A percentile compares a stretch with the other conserved stretches of the same genome.
These are phyloP conservation scores for Zaprionus nigranus DNA, from an alignment of 1,140 invertebrate genomes.

Conservation along the genomic window DNA sequence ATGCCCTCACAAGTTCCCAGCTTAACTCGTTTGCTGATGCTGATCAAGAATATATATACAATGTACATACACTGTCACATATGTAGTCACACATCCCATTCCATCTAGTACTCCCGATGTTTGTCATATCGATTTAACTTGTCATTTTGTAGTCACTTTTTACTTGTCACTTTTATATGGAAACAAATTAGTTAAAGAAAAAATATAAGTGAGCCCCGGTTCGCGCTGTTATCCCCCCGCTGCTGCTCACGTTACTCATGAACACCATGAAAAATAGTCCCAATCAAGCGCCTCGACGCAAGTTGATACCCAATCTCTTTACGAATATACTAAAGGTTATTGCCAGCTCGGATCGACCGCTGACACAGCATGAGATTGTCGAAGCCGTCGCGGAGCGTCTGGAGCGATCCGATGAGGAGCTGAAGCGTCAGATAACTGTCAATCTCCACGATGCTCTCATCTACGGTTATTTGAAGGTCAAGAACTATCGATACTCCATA, in stretches of 20 bases:
- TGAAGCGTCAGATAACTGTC: constrained; percentile 66
- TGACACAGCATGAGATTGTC: constrained; percentile 66
- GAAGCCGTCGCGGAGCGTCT: constrained; percentile 55
- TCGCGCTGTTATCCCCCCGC: not conserved
- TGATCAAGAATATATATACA: no score
- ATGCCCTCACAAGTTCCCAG: no score
- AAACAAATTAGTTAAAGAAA: not conserved
- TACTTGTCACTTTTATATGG: not conserved
- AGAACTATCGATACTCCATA: constrained; percentile 60
- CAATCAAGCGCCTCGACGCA: constrained; percentile 60
- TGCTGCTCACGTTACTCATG: constrained; percentile 18
- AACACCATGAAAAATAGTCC: constrained; percentile 43
- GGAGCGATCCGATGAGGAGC: constrained; percentile 66
- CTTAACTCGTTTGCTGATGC: no score
- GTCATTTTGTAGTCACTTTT: not conserved
- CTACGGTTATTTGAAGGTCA: constrained; percentile 57
- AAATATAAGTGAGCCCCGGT: not conserved
- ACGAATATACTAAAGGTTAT: constrained; percentile 63
- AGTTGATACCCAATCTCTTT: constrained; percentile 62
- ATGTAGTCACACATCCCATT: no score
- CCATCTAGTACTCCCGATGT: no score
- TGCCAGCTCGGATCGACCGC: constrained; percentile 58
- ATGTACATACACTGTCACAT: no score
- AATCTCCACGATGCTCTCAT: constrained; percentile 64
- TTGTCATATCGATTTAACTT: not conserved